phyloP scores from a whole-genome alignment of 1,140 invertebrate species.

The Procambarus clarkii region DNA sequence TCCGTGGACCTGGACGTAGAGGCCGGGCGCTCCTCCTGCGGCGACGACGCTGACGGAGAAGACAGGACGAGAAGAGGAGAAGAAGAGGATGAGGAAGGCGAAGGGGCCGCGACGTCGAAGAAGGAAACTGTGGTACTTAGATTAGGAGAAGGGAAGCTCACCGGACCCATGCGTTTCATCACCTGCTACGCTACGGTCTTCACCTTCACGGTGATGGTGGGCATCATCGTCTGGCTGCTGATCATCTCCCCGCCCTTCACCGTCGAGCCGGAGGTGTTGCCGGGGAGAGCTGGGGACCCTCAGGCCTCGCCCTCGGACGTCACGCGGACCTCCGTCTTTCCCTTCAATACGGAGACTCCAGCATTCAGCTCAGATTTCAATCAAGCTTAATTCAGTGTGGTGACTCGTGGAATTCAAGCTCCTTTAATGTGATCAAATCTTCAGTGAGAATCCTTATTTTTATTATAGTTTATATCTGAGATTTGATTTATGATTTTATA shows the following conservation, averaged over 20 bases:
- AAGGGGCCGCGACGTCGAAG: constrained; percentile 20
- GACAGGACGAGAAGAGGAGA: neutral
- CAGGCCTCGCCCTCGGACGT: neutral
- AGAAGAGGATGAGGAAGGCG: neutral
- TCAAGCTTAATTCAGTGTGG: neutral
- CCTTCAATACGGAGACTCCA: neutral
- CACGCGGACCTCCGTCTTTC: neutral
- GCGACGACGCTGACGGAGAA: neutral
- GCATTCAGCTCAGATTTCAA: neutral
- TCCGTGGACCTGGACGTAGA: constrained; percentile 1
- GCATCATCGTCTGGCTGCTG: constrained; percentile 22
- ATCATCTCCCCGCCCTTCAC: constrained; percentile 61
- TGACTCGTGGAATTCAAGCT: no score
- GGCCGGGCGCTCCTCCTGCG: constrained; percentile 6
- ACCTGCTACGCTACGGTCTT: constrained; percentile 55
- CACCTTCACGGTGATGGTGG: constrained; percentile 51
- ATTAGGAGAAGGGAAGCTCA: constrained; percentile 47
- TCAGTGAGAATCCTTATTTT: no score
- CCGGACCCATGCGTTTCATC: constrained; percentile 47
- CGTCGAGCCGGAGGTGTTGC: constrained; percentile 20
- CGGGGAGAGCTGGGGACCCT: neutral
- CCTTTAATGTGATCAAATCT: no score
- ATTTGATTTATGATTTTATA: no score
- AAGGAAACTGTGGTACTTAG: constrained; percentile 17
- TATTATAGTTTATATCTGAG: no score